Percentiles rank a stretch among this genome's conserved stretches.
Conservation (phyloP, 2,888 invertebrate species). For the Diloba caeruleocephala region DNA sequence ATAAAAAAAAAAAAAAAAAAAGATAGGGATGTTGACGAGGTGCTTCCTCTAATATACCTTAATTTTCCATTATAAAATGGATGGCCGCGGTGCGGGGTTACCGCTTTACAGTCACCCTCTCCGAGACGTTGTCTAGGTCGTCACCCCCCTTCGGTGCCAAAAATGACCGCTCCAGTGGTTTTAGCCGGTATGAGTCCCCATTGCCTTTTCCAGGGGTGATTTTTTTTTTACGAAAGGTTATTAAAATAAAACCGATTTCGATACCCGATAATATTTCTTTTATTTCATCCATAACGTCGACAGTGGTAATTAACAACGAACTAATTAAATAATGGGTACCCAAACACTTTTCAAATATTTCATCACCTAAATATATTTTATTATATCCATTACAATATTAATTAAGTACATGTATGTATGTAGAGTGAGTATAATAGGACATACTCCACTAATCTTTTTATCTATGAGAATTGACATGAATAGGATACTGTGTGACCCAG, state of each 20-base stretch:
- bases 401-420: slow-evolving; percentile 84
- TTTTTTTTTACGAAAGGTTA: not conserved
- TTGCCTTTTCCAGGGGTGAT: too few relatives aligned
- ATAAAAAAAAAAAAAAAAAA: too few relatives aligned
- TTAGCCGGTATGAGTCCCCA: too few relatives aligned
- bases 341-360: slow-evolving; percentile 73
- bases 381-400: slow-evolving; percentile 59
- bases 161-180: too few relatives aligned
- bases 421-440: slow-evolving; percentile 71
- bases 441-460: slow-evolving; percentile 56
- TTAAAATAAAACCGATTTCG: slow-evolving; percentile 56
- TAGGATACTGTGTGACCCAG: slow-evolving; percentile 68
- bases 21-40: too few relatives aligned
- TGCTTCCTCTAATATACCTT: too few relatives aligned
- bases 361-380: slow-evolving; percentile 66
- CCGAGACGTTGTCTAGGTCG: too few relatives aligned
- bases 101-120: too few relatives aligned
- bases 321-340: slow-evolving; percentile 77
- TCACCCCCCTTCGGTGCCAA: too few relatives aligned
- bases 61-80: too few relatives aligned
- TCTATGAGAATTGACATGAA: slow-evolving; percentile 56
- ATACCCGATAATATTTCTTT: slow-evolving; percentile 81
- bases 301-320: slow-evolving; percentile 78
- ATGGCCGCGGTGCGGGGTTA: too few relatives aligned
- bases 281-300: slow-evolving; percentile 77